phyloP scores from a whole-genome alignment of 2,888 invertebrate genomes.

The Cosmorhoe ocellata region DNA sequence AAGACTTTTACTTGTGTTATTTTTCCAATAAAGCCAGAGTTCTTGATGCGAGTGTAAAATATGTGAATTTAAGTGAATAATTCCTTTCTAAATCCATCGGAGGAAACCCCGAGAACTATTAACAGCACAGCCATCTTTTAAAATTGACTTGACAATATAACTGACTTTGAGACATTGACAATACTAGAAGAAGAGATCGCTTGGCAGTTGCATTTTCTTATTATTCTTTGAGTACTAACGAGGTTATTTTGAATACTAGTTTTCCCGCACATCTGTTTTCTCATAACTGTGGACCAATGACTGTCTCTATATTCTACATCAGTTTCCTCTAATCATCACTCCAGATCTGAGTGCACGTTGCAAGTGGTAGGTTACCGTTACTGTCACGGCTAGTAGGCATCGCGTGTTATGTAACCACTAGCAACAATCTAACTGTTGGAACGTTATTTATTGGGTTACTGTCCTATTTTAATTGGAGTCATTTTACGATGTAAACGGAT shows the following conservation, averaged over 20 bases:
- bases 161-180: no score
- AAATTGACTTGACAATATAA: no score
- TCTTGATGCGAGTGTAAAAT: no score
- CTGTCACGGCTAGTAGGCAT: conserved; percentile 53
- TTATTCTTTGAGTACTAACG: no score
- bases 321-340: conserved; percentile 9
- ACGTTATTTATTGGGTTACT: conserved; percentile 26
- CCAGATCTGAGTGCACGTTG: conserved; percentile 10
- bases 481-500: not conserved
- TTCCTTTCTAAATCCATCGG: no score
- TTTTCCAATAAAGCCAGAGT: no score
- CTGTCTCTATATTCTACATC: not conserved
- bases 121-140: no score
- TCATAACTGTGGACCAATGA: not conserved
- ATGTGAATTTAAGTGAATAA: no score
- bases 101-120: no score
- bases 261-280: not conserved
- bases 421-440: conserved; percentile 22
- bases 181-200: no score
- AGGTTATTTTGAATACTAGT: not conserved
- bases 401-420: conserved; percentile 54
- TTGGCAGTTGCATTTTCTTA: no score
- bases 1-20: no score
- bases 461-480: conserved; percentile 13
- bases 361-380: conserved; percentile 40